Evolutionary conservation across 2,113 vertebrate genomes (phyloP), one percentile per base, ranked within the genome.

Genomic region (Laterallus jamaicensis): DNA sequence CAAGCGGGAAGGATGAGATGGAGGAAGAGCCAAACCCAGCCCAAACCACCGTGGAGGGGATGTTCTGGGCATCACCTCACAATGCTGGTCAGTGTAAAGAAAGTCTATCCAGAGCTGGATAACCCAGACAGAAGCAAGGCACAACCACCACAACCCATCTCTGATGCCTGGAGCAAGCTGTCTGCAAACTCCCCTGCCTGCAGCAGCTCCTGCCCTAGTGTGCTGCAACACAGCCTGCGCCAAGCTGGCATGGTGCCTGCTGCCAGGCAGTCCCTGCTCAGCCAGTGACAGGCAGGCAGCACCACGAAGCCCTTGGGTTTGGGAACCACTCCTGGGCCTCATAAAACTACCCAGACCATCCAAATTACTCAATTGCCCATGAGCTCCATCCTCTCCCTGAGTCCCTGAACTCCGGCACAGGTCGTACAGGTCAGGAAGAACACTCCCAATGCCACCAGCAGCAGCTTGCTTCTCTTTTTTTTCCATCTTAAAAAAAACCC

Each of bases 301-400:
- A 64, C 12, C 0, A 0, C 0, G 0, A 55, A 42, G 35, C 17
- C 62, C 35, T 71, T 52, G 8, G 28, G 17, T 60, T 40, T 10
- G 12, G 68, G 60, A 93, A 47, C 24, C 24, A 18, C 60, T 56
- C 32, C 54, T 26, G 40, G 77, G 24, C 12, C 80, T 81, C 3
- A 0, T 19, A 60, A 56, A 85, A 71, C 54, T 16, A 77, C 52
- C 28, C 35, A 82, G 54, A 63, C 54, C 70, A 78, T 12, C 35
- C 5, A 0, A 24, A 54, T 47, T 63, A 56, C 7, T 15, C 73
- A 28, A 52, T 6, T 32, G 29, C 21, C 37, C 35, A 32, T 35
- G 56, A 58, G 68, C 25, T 42, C 7, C 13, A 10, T 55, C 63
- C 47, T 19, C 59, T 77, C 12, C 28, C 17, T 21, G 40, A 63